Evolutionary conservation across 2,113 vertebrate species (phyloP).

Genomic region (Prionailurus bengalensis): DNA sequence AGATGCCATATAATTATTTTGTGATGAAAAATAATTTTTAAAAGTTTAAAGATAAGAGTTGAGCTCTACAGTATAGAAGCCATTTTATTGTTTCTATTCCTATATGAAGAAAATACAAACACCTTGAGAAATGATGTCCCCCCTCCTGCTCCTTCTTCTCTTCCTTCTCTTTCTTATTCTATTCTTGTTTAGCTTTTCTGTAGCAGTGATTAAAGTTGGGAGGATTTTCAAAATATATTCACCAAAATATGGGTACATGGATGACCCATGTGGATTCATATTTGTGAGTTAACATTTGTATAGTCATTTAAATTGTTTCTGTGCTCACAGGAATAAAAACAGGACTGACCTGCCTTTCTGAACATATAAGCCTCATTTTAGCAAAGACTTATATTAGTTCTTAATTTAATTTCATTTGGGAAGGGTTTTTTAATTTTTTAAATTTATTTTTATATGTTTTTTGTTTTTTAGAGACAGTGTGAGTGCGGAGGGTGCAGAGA

Average conservation of each 20-base stretch:
- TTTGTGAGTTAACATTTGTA: neutral
- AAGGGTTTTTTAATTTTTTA: neutral
- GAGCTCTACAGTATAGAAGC: neutral
- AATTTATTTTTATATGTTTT: no score
- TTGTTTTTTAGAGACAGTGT: no score
- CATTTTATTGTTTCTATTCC: neutral
- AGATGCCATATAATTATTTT: neutral
- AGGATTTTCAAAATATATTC: slow-evolving; percentile 23
- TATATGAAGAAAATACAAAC: neutral
- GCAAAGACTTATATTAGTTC: neutral
- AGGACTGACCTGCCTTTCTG: neutral
- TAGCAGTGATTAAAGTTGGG: neutral
- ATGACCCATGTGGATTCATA: neutral
- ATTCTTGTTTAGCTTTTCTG: neutral
- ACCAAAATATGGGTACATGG: neutral
- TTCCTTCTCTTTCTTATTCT: neutral
- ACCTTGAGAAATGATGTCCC: neutral
- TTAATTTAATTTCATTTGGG: slow-evolving; percentile 26
- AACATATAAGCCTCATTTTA: neutral
- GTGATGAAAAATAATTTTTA: neutral
- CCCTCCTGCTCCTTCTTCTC: neutral
- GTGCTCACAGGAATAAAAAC: neutral
- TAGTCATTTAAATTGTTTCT: neutral
- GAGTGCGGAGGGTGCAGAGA: no score
- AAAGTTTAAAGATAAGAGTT: neutral